A percentile compares a stretch with the other conserved stretches of the same genome.
Evolutionary conservation across 2,888 invertebrate genomes (phyloP).

Genomic region (Scaptomyza cyrtandrae): DNA sequence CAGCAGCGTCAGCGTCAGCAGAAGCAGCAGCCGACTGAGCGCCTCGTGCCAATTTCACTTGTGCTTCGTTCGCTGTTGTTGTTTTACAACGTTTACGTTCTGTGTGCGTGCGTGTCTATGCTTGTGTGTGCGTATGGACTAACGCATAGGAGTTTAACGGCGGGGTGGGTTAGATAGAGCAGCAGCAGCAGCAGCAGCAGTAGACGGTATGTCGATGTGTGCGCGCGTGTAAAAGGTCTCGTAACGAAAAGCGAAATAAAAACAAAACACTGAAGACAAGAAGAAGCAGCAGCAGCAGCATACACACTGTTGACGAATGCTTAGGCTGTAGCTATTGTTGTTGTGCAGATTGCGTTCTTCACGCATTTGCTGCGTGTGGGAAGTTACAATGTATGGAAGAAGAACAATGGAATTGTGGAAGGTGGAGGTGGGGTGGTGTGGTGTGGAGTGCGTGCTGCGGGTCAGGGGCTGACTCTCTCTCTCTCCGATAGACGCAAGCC

Average conservation of each 20-base stretch:
- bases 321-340: slow-evolving; percentile 25
- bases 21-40: slow-evolving; percentile 34
- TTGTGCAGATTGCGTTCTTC: slow-evolving; percentile 14
- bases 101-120: slow-evolving; percentile 20
- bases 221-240: slow-evolving; percentile 71
- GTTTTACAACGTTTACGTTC: slow-evolving; percentile 52
- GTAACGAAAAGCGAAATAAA: slow-evolving; percentile 74
- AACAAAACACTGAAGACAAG: slow-evolving; percentile 72
- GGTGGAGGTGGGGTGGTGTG: not conserved
- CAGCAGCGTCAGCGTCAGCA: slow-evolving; percentile 47
- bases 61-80: slow-evolving; percentile 57
- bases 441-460: slow-evolving; percentile 36
- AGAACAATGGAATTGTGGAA: not conserved
- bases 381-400: slow-evolving; percentile 2
- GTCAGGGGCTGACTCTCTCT: slow-evolving; percentile 31
- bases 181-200: slow-evolving; percentile 33
- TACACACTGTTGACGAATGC: slow-evolving; percentile 20
- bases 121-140: slow-evolving; percentile 10
- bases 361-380: not conserved
- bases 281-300: slow-evolving; percentile 57
- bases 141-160: no score
- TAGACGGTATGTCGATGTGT: slow-evolving; percentile 47
- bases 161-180: slow-evolving; percentile 11
- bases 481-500: not conserved
- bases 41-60: slow-evolving; percentile 76